phyloP scores from a whole-genome alignment of 2,797 vertebrate species.

The Leptodactylus fallax region DNA sequence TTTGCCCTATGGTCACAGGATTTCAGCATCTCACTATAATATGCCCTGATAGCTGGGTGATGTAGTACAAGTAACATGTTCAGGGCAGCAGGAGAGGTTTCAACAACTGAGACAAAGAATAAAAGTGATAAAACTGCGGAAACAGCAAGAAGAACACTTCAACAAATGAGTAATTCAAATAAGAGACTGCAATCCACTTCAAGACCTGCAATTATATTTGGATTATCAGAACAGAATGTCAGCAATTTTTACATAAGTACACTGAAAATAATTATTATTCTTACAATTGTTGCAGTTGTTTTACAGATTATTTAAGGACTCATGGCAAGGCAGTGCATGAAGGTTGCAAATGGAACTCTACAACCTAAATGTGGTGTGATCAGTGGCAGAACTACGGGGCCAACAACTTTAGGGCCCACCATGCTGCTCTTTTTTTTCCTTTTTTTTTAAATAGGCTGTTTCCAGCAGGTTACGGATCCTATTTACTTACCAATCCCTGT shows the following conservation, averaged over 20 bases:
- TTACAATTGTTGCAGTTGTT: neutral
- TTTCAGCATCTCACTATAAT: neutral
- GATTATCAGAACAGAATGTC: no score
- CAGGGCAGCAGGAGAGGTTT: neutral
- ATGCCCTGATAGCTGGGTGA: neutral
- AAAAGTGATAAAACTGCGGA: neutral
- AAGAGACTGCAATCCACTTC: neutral
- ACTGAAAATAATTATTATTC: neutral
- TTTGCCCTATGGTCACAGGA: neutral
- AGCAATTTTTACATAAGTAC: no score
- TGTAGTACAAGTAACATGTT: slow-evolving; percentile 3
- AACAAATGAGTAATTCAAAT: neutral
- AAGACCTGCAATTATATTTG: neutral
- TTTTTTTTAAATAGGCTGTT: no score
- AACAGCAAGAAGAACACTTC: neutral
- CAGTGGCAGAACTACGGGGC: no score
- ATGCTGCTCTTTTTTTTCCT: no score
- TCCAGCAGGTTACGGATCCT: no score
- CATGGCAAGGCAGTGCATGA: no score
- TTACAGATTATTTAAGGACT: neutral
- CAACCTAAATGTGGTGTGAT: no score
- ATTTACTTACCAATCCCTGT: no score
- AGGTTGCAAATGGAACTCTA: no score
- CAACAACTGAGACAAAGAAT: neutral
- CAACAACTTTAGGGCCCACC: no score